Base-by-base conservation (phyloP, 2,888 invertebrate genomes). In the Lochmaea crataegi region DNA sequence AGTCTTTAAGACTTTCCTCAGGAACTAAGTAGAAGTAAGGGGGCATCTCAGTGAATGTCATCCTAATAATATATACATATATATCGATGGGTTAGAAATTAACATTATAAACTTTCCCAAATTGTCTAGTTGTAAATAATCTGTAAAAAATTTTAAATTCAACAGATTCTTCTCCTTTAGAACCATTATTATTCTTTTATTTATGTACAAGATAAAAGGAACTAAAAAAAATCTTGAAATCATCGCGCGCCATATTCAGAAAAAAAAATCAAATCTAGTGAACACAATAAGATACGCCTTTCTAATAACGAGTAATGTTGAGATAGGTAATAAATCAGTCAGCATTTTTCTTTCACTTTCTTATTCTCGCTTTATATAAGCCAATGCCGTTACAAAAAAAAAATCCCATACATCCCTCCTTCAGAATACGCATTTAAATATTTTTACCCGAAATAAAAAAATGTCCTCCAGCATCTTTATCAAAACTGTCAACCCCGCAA, bases 291-390 rank as follows among this genome's bases (percentile, higher is more conserved):
- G 9, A 53, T 53, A 16, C 53, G 53, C 18, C 53, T 9, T 10
- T 53, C 16, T 18, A 53, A 16, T 51, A 51, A 51, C 18, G 3
- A 18, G 53, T 53, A 18, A 18, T 16, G n/a, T 53, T n/a, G 2
- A 18, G 53, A 11, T 53, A 18, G 53, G 53, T 16, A 53, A 53
- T 53, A 53, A 53, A 53, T 53, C 53, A 53, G 53, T 53, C 53
- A 53, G 53, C 18, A 18, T 53, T 53, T 53, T 53, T 53, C 53
- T 53, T 16, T 53, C 5, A 16, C 53, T 53, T 53, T 16, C 16
- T 18, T 16, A 18, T 7, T 53, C n/a, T 53, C 53, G 53, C 18
- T 53, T 53, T 2, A 53, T 53, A 53, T 53, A 16, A 53, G 18
- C 18, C 53, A 11, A 53, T 10, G 16, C 53, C 9, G 18, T 16